Conservation (phyloP, 2,888 invertebrate species). For the Drosophila aldrichi region DNA sequence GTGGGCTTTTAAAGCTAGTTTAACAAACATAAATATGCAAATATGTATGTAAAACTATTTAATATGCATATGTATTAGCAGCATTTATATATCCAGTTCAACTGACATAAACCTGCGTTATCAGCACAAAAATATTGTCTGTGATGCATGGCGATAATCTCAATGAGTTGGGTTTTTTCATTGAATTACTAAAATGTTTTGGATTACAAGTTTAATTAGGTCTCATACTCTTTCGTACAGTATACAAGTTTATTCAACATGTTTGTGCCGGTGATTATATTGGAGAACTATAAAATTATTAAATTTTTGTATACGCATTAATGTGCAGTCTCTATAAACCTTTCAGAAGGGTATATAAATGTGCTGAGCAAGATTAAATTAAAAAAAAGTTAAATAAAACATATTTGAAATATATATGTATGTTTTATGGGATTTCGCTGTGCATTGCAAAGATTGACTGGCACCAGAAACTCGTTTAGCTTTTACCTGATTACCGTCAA, state of each 20-base stretch:
- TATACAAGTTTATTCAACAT: background rate
- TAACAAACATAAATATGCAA: background rate
- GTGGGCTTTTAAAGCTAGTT: background rate
- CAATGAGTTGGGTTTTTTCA: background rate
- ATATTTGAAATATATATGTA: background rate
- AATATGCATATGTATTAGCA: background rate
- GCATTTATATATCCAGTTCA: background rate
- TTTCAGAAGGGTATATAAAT: background rate
- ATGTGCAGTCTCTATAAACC: background rate
- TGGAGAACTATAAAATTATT: background rate
- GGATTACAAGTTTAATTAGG: background rate
- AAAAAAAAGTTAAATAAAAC: background rate
- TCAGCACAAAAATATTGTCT: constrained; percentile 1
- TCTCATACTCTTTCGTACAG: background rate
- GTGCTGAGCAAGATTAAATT: background rate
- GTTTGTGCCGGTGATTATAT: no score
- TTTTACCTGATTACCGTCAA: constrained; percentile 40
- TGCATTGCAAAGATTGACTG: constrained; percentile 1
- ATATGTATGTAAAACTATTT: background rate
- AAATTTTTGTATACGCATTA: background rate
- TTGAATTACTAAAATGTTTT: background rate
- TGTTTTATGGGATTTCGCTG: constrained; percentile 33
- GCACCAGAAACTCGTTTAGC: constrained; percentile 55
- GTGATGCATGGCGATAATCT: background rate
- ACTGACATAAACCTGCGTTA: background rate